Evolutionary conservation across 2,888 invertebrate genomes (phyloP).

Genomic region (Oasisia sp.): DNA sequence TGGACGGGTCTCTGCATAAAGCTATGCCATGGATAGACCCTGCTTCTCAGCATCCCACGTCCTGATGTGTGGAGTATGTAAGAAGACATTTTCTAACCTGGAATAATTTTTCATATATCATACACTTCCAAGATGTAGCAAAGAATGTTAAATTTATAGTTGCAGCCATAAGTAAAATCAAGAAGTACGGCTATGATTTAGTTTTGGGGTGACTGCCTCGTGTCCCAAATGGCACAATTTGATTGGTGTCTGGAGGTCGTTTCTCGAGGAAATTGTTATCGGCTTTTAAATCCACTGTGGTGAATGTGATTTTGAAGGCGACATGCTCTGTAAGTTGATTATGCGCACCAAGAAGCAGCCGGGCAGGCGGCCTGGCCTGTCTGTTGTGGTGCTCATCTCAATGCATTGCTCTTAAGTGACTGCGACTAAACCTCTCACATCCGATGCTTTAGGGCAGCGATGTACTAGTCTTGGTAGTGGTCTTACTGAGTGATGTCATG

Average conservation of each 20-base stretch:
- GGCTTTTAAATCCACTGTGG: neutral
- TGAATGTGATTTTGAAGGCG: neutral
- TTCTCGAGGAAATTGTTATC: neutral
- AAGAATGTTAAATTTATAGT: neutral
- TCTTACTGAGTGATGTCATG: neutral
- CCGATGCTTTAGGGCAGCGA: neutral
- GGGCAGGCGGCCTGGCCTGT: neutral
- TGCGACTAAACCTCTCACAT: neutral
- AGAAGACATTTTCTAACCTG: no score
- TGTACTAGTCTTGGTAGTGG: neutral
- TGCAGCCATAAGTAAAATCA: neutral
- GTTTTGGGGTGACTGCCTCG: neutral
- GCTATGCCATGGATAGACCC: no score
- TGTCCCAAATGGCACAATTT: neutral
- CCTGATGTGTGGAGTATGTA: no score
- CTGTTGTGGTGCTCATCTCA: neutral
- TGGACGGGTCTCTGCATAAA: no score
- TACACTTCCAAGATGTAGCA: neutral
- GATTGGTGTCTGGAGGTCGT: neutral
- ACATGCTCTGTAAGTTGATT: neutral
- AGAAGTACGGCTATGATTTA: neutral
- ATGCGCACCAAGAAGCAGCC: neutral
- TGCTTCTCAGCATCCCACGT: no score
- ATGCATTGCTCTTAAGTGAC: neutral
- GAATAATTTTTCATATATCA: neutral